Base-by-base conservation (phyloP, 2,113 vertebrate genomes). In the Dendrocopos noguchii region DNA sequence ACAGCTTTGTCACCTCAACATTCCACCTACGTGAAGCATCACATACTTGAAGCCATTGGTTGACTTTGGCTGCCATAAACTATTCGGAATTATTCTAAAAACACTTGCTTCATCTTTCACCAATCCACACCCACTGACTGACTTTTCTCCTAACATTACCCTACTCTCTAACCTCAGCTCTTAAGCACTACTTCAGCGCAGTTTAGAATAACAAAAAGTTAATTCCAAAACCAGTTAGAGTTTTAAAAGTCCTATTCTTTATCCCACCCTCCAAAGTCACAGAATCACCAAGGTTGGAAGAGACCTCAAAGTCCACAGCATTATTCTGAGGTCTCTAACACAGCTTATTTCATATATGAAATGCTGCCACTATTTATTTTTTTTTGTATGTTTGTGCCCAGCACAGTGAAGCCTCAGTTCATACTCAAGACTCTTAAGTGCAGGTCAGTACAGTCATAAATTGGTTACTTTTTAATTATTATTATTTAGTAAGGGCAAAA, bases 91-190 rank as follows among this genome's bases (percentile, higher is more conserved):
- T 33, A 89, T 44, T 91, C 65, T 27, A 67, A 27, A 68, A 83
- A 55, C 47, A n/a, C 20, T 79, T 19, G 12, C 15, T 18, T 56
- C 19, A 1, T 39, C 46, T 36, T 77, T 76, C 0, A 0, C 44
- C 87, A 81, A 24, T 29, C 56, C 60, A 74, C 74, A 64, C 61
- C 46, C 68, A 71, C 15, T 56, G 34, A 59, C 72, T 50, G 33
- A 52, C 7, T 63, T 87, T 79, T 81, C 72, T 61, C 53, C n/a
- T 21, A 70, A 33, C 4, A 7, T 17, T 47, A 42, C 28, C 7
- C 25, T 42, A 13, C 12, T 6, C 18, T 34, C 65, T 36, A 53
- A 55, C 34, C 15, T 47, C 76, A 83, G 68, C 78, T 88, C 65
- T n/a, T 4, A 68, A 77, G 39, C 31, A 50, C 56, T 83, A 77